A percentile compares a stretch with the other conserved stretches of the same genome.
phyloP scores from a whole-genome alignment of 1,140 invertebrate genomes.

The Manduca sexta region DNA sequence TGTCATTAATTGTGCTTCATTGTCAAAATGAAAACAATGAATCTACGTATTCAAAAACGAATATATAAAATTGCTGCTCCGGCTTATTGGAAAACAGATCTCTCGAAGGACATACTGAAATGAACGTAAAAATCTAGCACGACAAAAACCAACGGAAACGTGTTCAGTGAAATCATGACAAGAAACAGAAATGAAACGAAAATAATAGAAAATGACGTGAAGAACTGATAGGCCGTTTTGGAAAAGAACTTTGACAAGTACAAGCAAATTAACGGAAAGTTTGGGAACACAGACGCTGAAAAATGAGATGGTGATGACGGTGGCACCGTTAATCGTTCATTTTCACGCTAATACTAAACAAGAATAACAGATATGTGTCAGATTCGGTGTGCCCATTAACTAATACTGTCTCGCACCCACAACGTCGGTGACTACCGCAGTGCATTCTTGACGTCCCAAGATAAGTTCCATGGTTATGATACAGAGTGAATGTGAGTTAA shows the following conservation, averaged over 20 bases:
- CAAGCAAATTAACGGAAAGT: slow-evolving; percentile 58
- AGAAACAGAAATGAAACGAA: slow-evolving; percentile 44
- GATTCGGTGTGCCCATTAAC: not conserved
- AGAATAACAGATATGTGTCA: slow-evolving; percentile 18
- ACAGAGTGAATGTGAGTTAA: slow-evolving; percentile 63
- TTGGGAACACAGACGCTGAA: slow-evolving; percentile 47
- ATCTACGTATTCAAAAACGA: slow-evolving; percentile 46
- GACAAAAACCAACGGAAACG: slow-evolving; percentile 35
- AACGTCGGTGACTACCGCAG: slow-evolving; percentile 40
- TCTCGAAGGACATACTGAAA: slow-evolving; percentile 69
- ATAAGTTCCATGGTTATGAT: slow-evolving; percentile 52
- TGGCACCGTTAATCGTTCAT: slow-evolving; percentile 24
- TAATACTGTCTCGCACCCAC: not conserved
- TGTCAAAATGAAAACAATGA: slow-evolving; percentile 53
- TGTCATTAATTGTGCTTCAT: slow-evolving; percentile 45
- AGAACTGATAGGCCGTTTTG: slow-evolving; percentile 72
- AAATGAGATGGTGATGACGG: slow-evolving; percentile 49
- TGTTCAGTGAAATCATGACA: slow-evolving; percentile 53
- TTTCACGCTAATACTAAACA: slow-evolving; percentile 28
- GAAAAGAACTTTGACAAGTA: slow-evolving; percentile 61
- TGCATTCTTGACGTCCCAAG: slow-evolving; percentile 48
- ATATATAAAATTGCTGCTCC: slow-evolving; percentile 38
- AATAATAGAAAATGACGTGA: slow-evolving; percentile 52
- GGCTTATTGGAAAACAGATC: slow-evolving; percentile 65
- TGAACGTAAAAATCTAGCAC: slow-evolving; percentile 23